Conservation (phyloP, 1,140 invertebrate species). For the Meloidogyne floridensis region DNA sequence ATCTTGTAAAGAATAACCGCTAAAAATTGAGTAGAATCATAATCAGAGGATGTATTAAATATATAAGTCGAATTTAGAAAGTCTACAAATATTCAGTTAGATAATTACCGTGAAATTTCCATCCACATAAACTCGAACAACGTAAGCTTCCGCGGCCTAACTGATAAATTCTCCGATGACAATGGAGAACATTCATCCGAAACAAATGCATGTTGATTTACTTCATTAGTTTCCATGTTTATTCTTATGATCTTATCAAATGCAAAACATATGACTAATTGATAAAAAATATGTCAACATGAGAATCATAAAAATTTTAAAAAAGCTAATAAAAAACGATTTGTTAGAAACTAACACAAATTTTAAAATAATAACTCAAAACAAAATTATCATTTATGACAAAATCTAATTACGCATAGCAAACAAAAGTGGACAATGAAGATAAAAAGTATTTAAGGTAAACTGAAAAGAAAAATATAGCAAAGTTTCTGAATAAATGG, state of each 20-base stretch:
- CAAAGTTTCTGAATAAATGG: background rate
- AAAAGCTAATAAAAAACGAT: background rate
- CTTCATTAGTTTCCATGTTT: background rate
- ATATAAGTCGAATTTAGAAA: too few relatives aligned
- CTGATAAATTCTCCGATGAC: background rate
- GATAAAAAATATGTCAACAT: background rate
- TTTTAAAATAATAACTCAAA: background rate
- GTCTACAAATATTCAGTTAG: too few relatives aligned
- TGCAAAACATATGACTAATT: background rate
- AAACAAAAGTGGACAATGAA: background rate
- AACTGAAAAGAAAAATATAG: background rate
- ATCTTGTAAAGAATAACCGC: slow-evolving; percentile 62
- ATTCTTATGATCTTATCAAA: background rate
- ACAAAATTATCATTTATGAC: background rate
- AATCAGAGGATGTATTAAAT: too few relatives aligned
- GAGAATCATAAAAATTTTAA: background rate
- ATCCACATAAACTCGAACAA: slow-evolving; percentile 4
- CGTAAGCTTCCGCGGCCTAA: background rate
- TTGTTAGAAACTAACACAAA: too few relatives aligned
- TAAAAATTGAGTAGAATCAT: slow-evolving; percentile 33
- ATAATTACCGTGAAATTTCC: background rate
- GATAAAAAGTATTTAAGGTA: background rate
- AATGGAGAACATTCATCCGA: background rate
- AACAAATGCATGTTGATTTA: background rate
- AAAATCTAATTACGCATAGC: background rate